These are phyloP conservation scores for Thereva nobilitata DNA, from an alignment of 2,888 invertebrate genomes.

Conservation along the genomic window DNA sequence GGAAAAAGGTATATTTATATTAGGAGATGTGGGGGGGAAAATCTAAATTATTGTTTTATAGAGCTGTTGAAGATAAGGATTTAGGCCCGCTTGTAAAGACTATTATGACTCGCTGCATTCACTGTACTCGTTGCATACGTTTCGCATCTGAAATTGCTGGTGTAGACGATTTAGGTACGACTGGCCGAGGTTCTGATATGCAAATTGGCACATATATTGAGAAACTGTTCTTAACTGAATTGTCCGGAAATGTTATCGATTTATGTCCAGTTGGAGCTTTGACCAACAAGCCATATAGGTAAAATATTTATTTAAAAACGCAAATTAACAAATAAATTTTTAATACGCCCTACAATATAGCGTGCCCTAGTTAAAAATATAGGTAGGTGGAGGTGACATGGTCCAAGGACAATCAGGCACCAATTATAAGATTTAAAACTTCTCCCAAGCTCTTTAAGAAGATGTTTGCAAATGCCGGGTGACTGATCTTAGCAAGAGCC, in stretches of 20 bases:
- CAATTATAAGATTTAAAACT: too few species aligned
- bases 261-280: conserved; percentile 98
- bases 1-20: conserved; percentile 74
- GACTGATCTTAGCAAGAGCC: too few species aligned
- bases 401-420: too few species aligned
- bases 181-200: conserved; percentile 94
- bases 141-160: conserved; percentile 99
- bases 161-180: conserved; percentile 93
- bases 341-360: too few species aligned
- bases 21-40: conserved; percentile 27
- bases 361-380: too few species aligned
- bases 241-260: conserved; percentile 98
- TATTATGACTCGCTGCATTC: conserved; percentile 99
- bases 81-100: conserved; percentile 98
- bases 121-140: conserved; percentile 96
- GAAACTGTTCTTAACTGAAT: conserved; percentile 94
- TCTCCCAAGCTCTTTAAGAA: too few species aligned
- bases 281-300: conserved; percentile 92
- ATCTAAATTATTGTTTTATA: conserved; percentile 49
- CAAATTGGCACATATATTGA: conserved; percentile 99
- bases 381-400: too few species aligned
- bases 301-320: conserved; percentile 13
- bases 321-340: too few species aligned
- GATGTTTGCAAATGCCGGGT: too few species aligned
- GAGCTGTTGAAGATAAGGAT: conserved; percentile 99